Evolutionary conservation across 2,113 vertebrate species (phyloP), one percentile per base, ranked within the genome.

Genomic region (Rhinopomastus cyanomelas): DNA sequence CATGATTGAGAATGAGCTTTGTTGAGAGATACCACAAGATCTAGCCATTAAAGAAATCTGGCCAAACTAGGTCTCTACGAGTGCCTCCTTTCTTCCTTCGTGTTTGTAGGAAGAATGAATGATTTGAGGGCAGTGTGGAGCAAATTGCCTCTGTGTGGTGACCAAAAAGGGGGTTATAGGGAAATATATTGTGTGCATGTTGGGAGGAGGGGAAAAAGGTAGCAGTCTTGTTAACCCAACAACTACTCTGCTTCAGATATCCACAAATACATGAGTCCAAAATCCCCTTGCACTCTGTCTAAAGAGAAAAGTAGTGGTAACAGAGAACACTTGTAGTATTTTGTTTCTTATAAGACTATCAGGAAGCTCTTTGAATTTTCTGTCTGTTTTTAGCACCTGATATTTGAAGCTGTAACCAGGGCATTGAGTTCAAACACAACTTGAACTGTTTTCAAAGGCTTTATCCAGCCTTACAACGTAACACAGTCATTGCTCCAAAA

Each of bases 301-400:
- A 56, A 76, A 87, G 92, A 94, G 85, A 91, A 90, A 91, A 92
- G 60, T 82, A 92, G 65, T 82, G 68, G 77, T 86, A 86, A 92
- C 75, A 84, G 18, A 42, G 49, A 91, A 55, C 21, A 8, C 52
- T 90, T 85, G 76, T 81, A 66, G 42, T 75, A 67, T 93, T 95
- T 49, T 0, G 16, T 93, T 96, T 96, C 88, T 92, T 71, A 8
- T 72, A 68, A 64, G 62, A 72, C 34, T 18, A 34, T 78, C 68
- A 85, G 90, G 37, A 85, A 81, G 59, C 52, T 60, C 12, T 51
- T 62, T 92, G 74, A 94, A 82, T 93, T 30, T 74, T 96, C 66
- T 94, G 90, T 90, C 93, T 96, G 88, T 30, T 88, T 92, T 87
- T 92, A 90, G 82, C 94, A 95, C 89, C 80, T 92, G 81, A 92